phyloP scores from a whole-genome alignment of 2,113 vertebrate genomes.

The Ranitomeya variabilis region DNA sequence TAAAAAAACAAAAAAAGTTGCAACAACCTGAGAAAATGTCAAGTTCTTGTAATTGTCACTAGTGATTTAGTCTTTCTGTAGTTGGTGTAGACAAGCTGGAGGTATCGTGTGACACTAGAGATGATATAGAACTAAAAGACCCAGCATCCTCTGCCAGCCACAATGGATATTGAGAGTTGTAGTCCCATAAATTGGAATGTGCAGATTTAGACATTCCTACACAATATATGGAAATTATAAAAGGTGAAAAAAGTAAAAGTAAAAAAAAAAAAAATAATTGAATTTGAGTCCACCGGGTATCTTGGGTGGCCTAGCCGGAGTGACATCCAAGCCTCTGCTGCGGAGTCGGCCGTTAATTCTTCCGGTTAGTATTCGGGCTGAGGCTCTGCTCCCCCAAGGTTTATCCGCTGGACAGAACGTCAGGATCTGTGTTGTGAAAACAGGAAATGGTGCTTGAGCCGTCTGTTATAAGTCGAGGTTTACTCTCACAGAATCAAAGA shows the following conservation, averaged over 20 bases:
- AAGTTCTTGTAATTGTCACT: constrained; percentile 3
- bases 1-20: constrained; percentile 1
- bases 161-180: background rate
- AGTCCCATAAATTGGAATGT: background rate
- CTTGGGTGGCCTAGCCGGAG: constrained; percentile 39
- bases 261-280: background rate
- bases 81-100: background rate
- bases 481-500: constrained; percentile 8
- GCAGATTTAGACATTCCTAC: background rate
- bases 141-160: background rate
- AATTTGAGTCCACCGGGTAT: constrained; percentile 14
- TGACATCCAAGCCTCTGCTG: constrained; percentile 38
- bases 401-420: constrained; percentile 44
- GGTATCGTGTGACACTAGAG: background rate
- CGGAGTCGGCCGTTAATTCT: constrained; percentile 58
- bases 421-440: constrained; percentile 48
- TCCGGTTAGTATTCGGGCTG: constrained; percentile 25
- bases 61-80: background rate
- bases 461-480: background rate
- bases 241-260: background rate
- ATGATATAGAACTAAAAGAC: background rate
- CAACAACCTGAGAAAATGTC: constrained; percentile 1
- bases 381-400: constrained; percentile 17
- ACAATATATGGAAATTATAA: background rate
- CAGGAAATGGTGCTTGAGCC: constrained; percentile 43